These are phyloP conservation scores for Chionis minor DNA, from an alignment of 2,113 vertebrate species.

Conservation along the genomic window DNA sequence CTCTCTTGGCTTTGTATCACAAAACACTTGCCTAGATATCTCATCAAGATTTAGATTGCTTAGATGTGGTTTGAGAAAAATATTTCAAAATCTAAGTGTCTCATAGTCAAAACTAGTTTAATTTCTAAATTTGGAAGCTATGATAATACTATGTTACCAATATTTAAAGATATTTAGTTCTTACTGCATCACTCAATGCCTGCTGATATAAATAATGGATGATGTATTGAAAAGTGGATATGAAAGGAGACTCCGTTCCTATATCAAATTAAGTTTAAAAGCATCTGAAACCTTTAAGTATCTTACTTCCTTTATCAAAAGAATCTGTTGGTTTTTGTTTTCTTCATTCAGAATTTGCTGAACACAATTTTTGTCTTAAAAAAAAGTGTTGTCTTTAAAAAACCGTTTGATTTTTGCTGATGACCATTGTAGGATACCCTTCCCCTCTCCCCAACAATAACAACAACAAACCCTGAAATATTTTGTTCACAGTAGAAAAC, in stretches of 20 bases:
- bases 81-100: background rate
- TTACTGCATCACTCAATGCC: background rate
- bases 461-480: background rate
- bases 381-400: background rate
- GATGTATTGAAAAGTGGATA: background rate
- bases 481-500: background rate
- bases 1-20: background rate
- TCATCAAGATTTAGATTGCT: background rate
- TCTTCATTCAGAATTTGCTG: background rate
- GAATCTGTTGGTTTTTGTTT: background rate
- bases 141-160: background rate
- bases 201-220: background rate
- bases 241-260: background rate
- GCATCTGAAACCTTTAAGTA: background rate
- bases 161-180: background rate
- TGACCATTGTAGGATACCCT: background rate
- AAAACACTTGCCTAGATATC: background rate
- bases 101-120: background rate
- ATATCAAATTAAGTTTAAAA: background rate
- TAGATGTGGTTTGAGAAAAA: background rate
- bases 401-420: background rate
- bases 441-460: background rate
- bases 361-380: background rate
- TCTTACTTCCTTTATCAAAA: background rate
- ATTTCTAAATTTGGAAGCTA: background rate